These are phyloP conservation scores for Caenorhabditis afra DNA, from an alignment of 2,888 invertebrate species.

Conservation along the genomic window DNA sequence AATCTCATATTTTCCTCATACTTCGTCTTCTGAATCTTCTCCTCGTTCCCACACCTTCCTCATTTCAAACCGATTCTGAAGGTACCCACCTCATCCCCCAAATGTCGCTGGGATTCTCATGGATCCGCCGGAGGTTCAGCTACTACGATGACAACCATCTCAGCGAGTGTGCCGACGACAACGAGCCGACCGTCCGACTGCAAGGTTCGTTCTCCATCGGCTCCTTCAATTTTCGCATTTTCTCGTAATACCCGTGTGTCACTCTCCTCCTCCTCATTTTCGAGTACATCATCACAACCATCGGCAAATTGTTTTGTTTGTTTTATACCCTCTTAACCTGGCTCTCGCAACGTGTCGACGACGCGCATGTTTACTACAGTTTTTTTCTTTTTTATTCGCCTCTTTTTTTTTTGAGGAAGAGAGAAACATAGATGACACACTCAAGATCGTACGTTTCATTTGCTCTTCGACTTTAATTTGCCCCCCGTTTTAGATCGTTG, in stretches of 20 bases:
- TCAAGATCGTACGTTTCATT: slow-evolving; percentile 17
- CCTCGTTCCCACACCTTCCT: background rate
- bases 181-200: slow-evolving; percentile 45
- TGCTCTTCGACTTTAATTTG: slow-evolving; percentile 43
- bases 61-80: slow-evolving; percentile 10
- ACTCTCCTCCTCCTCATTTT: background rate
- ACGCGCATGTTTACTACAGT: slow-evolving; percentile 52
- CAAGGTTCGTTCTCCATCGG: slow-evolving; percentile 43
- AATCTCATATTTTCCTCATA: background rate
- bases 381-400: slow-evolving; percentile 27
- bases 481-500: slow-evolving; percentile 16
- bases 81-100: too few relatives aligned
- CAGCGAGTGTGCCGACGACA: slow-evolving; percentile 52
- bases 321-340: slow-evolving; percentile 55
- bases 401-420: slow-evolving; percentile 18
- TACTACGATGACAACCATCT: slow-evolving; percentile 51
- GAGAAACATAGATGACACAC: slow-evolving; percentile 34
- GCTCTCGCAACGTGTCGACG: slow-evolving; percentile 46
- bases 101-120: slow-evolving; percentile 59
- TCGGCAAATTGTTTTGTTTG: slow-evolving; percentile 49
- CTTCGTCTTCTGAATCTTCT: background rate
- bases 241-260: slow-evolving; percentile 4
- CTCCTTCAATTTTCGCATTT: slow-evolving; percentile 33
- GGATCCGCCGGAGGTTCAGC: slow-evolving; percentile 60
- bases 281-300: slow-evolving; percentile 31